Conservation (phyloP, 2,113 vertebrate genomes). For the Cyanocitta stelleri region DNA sequence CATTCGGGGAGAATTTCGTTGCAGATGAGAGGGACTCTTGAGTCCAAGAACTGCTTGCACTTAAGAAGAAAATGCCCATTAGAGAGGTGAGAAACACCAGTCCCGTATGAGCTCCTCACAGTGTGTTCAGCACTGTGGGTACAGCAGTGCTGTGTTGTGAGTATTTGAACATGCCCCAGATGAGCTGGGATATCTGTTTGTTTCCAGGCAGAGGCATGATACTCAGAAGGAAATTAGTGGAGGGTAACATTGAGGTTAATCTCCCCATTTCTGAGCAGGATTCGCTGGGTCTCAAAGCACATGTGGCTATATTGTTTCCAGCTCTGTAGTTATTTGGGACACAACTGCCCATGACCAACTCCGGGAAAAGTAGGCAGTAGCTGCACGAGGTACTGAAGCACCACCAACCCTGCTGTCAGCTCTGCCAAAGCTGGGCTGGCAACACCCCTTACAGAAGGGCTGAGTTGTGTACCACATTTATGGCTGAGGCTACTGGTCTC, state of each 20-base stretch:
- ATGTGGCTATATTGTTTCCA: background rate
- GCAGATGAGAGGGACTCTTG: background rate
- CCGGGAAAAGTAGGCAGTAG: background rate
- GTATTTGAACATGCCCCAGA: background rate
- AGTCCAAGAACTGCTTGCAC: background rate
- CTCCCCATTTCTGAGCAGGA: background rate
- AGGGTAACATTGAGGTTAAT: background rate
- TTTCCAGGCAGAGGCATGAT: background rate
- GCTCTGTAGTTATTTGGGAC: background rate
- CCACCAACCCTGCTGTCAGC: background rate
- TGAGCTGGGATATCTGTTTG: background rate
- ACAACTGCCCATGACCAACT: background rate
- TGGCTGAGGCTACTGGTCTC: background rate
- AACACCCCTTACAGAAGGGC: background rate
- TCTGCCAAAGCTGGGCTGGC: background rate
- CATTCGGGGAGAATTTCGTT: background rate
- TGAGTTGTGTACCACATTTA: background rate
- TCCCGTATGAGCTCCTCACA: background rate
- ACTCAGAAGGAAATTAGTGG: background rate
- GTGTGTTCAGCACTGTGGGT: background rate
- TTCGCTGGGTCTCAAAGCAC: accelerated
- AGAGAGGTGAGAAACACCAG: background rate
- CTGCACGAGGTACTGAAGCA: background rate
- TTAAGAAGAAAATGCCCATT: background rate
- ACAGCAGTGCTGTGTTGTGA: background rate